Evolutionary conservation across 1,140 invertebrate species (phyloP).

Genomic region (Cydia strobilella): DNA sequence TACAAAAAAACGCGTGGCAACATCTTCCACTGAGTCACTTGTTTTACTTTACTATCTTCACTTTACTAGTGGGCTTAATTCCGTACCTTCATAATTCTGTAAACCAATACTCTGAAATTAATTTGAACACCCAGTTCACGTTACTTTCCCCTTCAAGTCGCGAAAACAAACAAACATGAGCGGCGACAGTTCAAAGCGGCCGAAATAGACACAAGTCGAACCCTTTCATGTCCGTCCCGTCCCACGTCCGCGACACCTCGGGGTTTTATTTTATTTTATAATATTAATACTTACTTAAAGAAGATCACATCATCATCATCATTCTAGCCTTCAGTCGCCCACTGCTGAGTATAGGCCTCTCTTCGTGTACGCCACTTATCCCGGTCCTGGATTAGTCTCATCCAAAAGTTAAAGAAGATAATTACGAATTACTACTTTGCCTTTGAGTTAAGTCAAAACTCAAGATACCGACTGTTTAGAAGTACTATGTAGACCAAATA

Average conservation of each 20-base stretch:
- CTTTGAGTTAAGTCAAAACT: background rate
- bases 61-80: background rate
- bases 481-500: too few species aligned
- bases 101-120: constrained; percentile 4
- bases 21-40: background rate
- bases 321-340: too few species aligned
- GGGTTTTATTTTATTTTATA: too few species aligned
- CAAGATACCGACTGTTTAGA: too few species aligned
- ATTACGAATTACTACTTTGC: background rate
- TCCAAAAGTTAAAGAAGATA: too few species aligned
- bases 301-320: too few species aligned
- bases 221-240: constrained; percentile 66
- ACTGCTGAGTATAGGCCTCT: too few species aligned
- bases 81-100: background rate
- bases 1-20: too few species aligned
- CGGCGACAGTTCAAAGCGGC: constrained; percentile 62
- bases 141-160: constrained; percentile 60
- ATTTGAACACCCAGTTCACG: constrained; percentile 43
- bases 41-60: background rate
- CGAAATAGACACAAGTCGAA: constrained; percentile 70
- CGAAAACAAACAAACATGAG: constrained; percentile 68
- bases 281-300: too few species aligned
- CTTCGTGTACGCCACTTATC: too few species aligned
- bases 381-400: too few species aligned
- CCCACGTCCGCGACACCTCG: constrained; percentile 53